Base-by-base conservation (phyloP, 2,888 invertebrate species). In the Xestia ashworthii region DNA sequence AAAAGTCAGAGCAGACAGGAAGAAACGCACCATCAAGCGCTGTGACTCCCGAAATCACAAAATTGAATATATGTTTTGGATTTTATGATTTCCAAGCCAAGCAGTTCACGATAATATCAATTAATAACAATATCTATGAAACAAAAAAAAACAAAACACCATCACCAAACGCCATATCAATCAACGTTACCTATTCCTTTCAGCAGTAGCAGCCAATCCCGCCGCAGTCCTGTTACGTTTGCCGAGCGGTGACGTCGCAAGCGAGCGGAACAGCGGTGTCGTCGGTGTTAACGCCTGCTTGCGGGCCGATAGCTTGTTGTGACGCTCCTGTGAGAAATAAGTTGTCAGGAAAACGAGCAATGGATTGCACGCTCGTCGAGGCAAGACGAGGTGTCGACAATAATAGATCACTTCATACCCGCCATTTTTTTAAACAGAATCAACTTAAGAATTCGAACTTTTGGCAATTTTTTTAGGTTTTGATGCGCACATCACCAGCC, bases 231-330 rank as follows among this genome's bases (percentile, higher is more conserved):
- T 93, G 88, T 96, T 95, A 5, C 96, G 92, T 85, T 96, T 96
- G 79, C 96, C 96, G 76, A 94, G 94, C 82, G 96, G 96, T 11
- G 96, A 96, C 0, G 92, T 93, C 74, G 96, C 96, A 25, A 96
- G 92, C 73, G 95, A 93, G 32, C 96, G 94, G 68, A 95, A 90
- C 81, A 93, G 87, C 41, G 94, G 93, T 74, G 95, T 93, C 11
- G 89, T 93, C 41, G 96, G 96, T 16, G 96, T 96, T 68, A 92
- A 87, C 73, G 96, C 96, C 89, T 96, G 96, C 92, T 97, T 97
- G 89, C 97, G 97, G 0, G 97, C 97, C 4, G 97, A 97, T 79
- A 97, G 88, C 90, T 97, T 97, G 87, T 94, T 93, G 83, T 97
- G 96, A 1, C 97, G 97, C 86, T 97, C 96, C 97, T 96, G 90